These are phyloP conservation scores for Anisognathus igniventris DNA, from an alignment of 2,797 vertebrate genomes.

Conservation along the genomic window DNA sequence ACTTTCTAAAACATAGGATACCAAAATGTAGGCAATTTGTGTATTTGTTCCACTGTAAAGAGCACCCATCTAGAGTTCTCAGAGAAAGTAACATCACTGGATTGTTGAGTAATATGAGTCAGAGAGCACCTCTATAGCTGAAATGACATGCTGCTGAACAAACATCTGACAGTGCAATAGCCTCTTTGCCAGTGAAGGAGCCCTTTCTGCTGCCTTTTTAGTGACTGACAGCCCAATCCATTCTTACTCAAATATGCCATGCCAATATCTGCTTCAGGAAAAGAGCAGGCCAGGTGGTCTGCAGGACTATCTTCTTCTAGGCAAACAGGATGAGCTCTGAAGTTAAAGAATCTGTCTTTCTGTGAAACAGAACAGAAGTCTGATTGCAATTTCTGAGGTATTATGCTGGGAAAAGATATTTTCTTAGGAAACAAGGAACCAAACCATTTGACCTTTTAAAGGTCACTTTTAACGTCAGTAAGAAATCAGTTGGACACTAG, in stretches of 20 bases:
- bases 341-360: not conserved
- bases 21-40: not conserved
- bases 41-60: not conserved
- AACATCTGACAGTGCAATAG: not conserved
- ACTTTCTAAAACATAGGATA: not conserved
- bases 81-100: not conserved
- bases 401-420: not conserved
- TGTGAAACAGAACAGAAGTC: not conserved
- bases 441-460: constrained; percentile 18
- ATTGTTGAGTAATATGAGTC: not conserved
- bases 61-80: not conserved
- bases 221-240: not conserved
- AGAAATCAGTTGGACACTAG: not conserved
- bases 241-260: not conserved
- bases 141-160: not conserved
- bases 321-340: not conserved
- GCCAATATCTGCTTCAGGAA: not conserved
- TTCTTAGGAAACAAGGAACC: constrained; percentile 13
- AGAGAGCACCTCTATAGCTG: not conserved
- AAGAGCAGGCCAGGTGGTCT: not conserved
- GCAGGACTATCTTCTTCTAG: not conserved
- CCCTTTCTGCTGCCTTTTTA: not conserved
- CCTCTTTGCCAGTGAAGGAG: not conserved
- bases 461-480: not conserved
- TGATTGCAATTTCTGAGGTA: not conserved